phyloP scores from a whole-genome alignment of 2,888 invertebrate genomes.

The Phytoseiulus persimilis region DNA sequence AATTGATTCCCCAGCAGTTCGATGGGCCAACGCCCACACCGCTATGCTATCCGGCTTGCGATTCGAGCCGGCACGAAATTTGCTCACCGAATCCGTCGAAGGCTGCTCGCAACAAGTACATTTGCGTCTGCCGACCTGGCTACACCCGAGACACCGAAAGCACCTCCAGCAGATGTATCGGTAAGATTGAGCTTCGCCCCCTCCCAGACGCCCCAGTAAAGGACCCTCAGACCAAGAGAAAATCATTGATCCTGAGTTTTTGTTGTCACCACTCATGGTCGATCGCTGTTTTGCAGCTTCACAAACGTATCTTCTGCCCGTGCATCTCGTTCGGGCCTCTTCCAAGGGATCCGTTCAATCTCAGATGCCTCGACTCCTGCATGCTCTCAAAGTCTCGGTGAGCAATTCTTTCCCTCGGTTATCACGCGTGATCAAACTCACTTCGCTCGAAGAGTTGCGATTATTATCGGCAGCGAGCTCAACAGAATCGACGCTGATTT shows the following conservation, averaged over 20 bases:
- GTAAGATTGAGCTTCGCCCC: background rate
- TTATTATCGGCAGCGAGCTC: background rate
- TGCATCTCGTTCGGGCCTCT: background rate
- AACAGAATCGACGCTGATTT: background rate
- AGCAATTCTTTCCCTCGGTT: background rate
- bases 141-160: conserved; percentile 18
- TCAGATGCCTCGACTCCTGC: conserved; percentile 26
- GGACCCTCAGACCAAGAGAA: too few species aligned
- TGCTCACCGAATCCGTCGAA: conserved; percentile 26
- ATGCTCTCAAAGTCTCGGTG: conserved; percentile 36
- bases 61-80: conserved; percentile 8
- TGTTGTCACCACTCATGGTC: background rate
- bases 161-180: conserved; percentile 26
- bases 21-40: conserved; percentile 31
- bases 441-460: background rate
- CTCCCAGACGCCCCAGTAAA: too few species aligned
- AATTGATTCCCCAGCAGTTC: background rate
- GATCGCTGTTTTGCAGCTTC: background rate
- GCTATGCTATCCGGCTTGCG: conserved; percentile 25
- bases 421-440: background rate
- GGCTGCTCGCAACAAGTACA: conserved; percentile 20
- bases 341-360: conserved; percentile 28
- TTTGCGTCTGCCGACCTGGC: conserved; percentile 25
- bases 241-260: background rate
- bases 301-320: conserved; percentile 22